These are phyloP conservation scores for Crocidura indochinensis DNA, from an alignment of 2,797 vertebrate genomes.

Conservation along the genomic window DNA sequence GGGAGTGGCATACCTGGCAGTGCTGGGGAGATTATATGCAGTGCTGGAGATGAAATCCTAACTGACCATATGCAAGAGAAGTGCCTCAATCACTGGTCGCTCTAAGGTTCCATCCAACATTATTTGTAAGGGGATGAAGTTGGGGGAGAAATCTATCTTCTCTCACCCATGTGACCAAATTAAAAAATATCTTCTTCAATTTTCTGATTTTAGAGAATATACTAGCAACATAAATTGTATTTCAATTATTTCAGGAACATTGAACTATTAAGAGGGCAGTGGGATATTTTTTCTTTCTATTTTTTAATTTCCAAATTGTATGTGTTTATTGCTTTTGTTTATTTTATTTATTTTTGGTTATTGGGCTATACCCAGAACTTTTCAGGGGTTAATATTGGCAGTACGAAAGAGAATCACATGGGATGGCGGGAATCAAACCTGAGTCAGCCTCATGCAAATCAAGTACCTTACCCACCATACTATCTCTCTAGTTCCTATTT, in stretches of 20 bases:
- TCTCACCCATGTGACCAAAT: not conserved
- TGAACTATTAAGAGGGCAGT: not conserved
- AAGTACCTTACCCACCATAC: no score
- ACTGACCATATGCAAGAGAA: no score
- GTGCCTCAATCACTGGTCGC: not conserved
- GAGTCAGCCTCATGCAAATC: no score
- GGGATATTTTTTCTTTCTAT: not conserved
- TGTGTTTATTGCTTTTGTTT: not conserved
- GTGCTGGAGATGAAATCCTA: no score
- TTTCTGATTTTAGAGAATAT: constrained; percentile 7
- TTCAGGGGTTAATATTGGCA: no score
- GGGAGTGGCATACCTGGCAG: no score
- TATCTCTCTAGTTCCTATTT: no score
- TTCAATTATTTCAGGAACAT: not conserved
- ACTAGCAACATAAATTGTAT: not conserved
- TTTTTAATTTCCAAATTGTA: not conserved
- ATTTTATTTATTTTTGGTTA: no score
- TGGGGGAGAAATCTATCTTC: not conserved
- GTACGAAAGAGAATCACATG: no score
- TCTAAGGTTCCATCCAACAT: not conserved
- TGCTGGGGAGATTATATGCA: no score
- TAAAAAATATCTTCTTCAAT: not conserved
- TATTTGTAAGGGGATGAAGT: not conserved
- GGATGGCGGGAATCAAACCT: no score
- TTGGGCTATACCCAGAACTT: no score